Conservation (phyloP, 2,113 vertebrate genomes). For the Pelmatolapia mariae region DNA sequence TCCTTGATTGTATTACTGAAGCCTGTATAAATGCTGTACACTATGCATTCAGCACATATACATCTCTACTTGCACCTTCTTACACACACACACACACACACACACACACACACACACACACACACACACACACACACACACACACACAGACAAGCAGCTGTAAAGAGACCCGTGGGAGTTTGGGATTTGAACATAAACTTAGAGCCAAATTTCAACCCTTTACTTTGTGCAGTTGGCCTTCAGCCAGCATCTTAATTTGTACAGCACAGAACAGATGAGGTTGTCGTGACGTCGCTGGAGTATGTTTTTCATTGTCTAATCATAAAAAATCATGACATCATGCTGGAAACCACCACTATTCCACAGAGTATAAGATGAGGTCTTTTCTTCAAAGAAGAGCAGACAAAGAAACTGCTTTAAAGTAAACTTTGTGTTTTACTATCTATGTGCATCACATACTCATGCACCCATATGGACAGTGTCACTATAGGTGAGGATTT, state of each 20-base stretch:
- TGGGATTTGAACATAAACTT: slow-evolving; percentile 25
- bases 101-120: slow-evolving; percentile 8
- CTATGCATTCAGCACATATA: slow-evolving; percentile 15
- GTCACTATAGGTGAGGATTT: not conserved
- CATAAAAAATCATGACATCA: slow-evolving; percentile 26
- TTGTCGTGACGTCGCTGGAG: slow-evolving; percentile 47
- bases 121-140: slow-evolving; percentile 19
- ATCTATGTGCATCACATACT: not conserved
- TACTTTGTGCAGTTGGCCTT: slow-evolving; percentile 14
- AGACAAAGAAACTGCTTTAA: not conserved
- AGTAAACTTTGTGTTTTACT: not conserved
- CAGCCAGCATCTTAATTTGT: slow-evolving; percentile 19
- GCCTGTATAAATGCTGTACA: not conserved
- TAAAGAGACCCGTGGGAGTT: slow-evolving; percentile 31
- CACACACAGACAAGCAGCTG: not conserved
- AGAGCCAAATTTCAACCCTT: slow-evolving; percentile 28
- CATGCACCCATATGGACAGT: not conserved
- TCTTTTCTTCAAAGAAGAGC: not conserved
- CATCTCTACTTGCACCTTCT: slow-evolving; percentile 31
- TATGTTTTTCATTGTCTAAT: slow-evolving; percentile 35
- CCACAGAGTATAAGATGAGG: not conserved
- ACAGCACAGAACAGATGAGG: slow-evolving; percentile 10
- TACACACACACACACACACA: slow-evolving; percentile 33
- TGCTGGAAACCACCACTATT: slow-evolving; percentile 5
- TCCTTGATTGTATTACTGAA: not conserved